Percentiles rank a stretch among this genome's conserved stretches.
phyloP scores from a whole-genome alignment of 2,797 vertebrate species.

The Rallus crepitans region DNA sequence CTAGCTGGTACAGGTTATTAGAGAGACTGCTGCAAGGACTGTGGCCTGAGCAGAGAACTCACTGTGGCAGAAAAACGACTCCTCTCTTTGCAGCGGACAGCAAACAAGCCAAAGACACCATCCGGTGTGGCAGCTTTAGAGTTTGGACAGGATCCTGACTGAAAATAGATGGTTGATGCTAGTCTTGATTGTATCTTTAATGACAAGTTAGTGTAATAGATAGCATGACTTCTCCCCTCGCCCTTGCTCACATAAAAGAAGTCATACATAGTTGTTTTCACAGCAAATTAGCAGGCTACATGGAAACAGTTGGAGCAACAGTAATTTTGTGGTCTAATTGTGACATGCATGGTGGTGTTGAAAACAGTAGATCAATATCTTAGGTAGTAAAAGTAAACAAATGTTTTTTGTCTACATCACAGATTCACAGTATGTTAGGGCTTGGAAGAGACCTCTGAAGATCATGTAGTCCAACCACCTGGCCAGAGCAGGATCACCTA shows the following conservation, averaged over 20 bases:
- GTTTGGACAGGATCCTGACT: neutral
- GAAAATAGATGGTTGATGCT: neutral
- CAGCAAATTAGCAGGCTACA: neutral
- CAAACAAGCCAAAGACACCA: neutral
- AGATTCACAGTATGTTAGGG: no score
- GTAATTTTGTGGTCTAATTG: neutral
- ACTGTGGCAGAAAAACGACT: neutral
- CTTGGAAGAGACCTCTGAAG: no score
- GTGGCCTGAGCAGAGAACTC: neutral
- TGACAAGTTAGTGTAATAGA: neutral
- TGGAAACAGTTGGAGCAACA: neutral
- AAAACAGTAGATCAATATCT: neutral
- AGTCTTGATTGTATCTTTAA: neutral
- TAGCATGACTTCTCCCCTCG: neutral
- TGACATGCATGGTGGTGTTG: neutral
- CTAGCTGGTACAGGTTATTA: neutral
- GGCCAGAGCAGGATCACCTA: no score
- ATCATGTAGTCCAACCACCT: no score
- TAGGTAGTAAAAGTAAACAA: neutral
- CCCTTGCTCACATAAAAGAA: accelerated
- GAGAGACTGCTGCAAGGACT: neutral
- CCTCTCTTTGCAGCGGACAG: neutral
- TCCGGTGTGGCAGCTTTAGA: neutral
- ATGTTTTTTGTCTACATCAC: neutral
- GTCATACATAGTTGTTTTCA: neutral